Base-by-base conservation (phyloP, 1,140 invertebrate genomes). In the Drosophila seguyi region DNA sequence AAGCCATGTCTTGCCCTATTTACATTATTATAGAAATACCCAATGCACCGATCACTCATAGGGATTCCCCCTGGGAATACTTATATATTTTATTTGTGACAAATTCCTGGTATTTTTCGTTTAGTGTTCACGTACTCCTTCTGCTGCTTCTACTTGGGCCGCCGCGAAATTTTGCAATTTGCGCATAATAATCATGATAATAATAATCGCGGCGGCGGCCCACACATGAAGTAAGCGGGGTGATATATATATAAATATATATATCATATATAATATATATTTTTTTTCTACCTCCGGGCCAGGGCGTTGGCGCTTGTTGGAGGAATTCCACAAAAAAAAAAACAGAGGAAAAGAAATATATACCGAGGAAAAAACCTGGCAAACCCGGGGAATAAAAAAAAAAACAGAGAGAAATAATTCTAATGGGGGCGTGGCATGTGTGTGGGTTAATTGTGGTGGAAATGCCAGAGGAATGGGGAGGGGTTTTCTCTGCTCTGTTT, bases 111-210 rank as follows among this genome's bases (percentile, higher is more conserved):
- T 4, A 29, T 44, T 44, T 44, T 55, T 56, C 13, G 45, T 31
- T 6, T 31, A 55, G 68, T 75, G 57, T 42, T 18, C 29, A 22
- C 14, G 20, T 10, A 10, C 29, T 53, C 50, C 50, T 53, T 36
- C 50, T 53, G 13, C 11, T 41, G 22, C 52, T 29, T 47, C 34
- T 72, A 31, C 18, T 71, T 55, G 20, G 47, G 57, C 38, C 57
- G 67, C 63, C 72, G 76, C 80, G 84, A 75, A 88, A 87, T 88
- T 87, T 87, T 87, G 83, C 83, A 87, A 88, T 87, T 87, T 88
- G 79, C 85, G 79, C 83, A 87, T 88, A 84, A 88, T 84, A 88
- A 81, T 88, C 72, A 81, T 81, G 80, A 88, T 88, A 84, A 88
- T 88, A 88, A 88, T 88, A 88, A 87, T 88, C 80, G 45, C 66